phyloP scores from a whole-genome alignment of 1,140 invertebrate genomes.

The Caenorhabditis elegans region DNA sequence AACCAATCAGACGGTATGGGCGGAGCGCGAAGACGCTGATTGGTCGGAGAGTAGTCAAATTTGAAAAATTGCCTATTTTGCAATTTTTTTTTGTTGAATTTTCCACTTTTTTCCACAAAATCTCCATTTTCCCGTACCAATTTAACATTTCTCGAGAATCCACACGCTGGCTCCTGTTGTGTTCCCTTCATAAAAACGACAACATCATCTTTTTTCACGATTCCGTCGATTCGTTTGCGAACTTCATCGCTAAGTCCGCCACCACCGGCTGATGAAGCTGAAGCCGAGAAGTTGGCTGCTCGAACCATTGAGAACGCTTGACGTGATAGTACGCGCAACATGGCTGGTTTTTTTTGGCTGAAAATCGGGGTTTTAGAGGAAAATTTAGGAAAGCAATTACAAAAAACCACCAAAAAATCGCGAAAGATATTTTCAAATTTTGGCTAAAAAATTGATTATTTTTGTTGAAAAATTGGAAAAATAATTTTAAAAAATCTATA shows the following conservation, averaged over 20 bases:
- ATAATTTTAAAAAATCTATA: no score
- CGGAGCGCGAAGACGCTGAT: no score
- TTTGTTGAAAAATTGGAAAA: no score
- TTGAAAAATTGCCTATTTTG: not conserved
- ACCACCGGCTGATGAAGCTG: not conserved
- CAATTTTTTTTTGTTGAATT: no score
- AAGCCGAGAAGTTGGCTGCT: not conserved
- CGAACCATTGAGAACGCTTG: not conserved
- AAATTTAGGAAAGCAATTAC: not conserved
- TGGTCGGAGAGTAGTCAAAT: no score
- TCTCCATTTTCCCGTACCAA: conserved; percentile 44
- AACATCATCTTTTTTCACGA: conserved; percentile 50
- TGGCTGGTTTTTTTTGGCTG: not conserved
- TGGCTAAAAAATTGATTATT: no score
- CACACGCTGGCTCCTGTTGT: conserved; percentile 58
- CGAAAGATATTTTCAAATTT: no score
- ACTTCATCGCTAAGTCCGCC: not conserved
- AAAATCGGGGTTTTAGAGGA: not conserved
- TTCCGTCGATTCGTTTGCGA: conserved; percentile 15
- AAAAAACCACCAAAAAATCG: no score
- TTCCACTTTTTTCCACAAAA: no score
- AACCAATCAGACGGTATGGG: no score
- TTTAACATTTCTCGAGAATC: conserved; percentile 64
- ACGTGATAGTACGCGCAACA: conserved; percentile 11
- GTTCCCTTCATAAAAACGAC: conserved; percentile 66